These are phyloP conservation scores for Microtus richardsoni DNA, from an alignment of 2,113 vertebrate species.

Conservation along the genomic window DNA sequence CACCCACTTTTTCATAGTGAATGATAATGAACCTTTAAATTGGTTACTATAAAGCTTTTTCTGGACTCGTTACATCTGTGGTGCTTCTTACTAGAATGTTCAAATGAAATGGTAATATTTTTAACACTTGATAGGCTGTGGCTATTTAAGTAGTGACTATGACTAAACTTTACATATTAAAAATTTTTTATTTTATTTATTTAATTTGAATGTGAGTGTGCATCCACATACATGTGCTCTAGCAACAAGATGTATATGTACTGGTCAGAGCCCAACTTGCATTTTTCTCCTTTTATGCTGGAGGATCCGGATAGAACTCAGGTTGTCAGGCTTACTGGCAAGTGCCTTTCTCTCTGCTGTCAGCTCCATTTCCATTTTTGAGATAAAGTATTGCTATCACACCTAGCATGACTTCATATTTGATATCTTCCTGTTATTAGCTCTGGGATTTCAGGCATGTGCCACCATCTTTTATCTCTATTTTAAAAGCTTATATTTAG, in stretches of 20 bases:
- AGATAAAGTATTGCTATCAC: too few species aligned
- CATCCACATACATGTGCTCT: too few species aligned
- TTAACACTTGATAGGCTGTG: background rate
- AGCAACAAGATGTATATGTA: background rate
- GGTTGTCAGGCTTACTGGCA: background rate
- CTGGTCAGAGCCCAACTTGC: background rate
- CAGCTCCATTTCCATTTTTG: background rate
- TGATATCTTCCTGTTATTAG: too few species aligned
- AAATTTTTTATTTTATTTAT: background rate
- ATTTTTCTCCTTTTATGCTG: background rate
- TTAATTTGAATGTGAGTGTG: background rate
- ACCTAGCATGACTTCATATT: background rate
- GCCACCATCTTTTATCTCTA: background rate
- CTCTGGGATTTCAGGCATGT: background rate
- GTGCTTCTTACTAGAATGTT: background rate
- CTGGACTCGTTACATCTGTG: background rate
- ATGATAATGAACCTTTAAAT: background rate
- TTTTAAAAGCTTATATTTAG: conserved; percentile 1
- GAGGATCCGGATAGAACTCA: background rate
- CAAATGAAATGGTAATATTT: background rate
- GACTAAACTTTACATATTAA: background rate
- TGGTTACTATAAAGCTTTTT: background rate
- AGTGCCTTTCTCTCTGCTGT: background rate
- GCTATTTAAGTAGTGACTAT: conserved; percentile 7
- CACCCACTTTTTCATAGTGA: background rate